Evolutionary conservation across 2,888 invertebrate genomes (phyloP).

Genomic region (Apodemia hepburni): DNA sequence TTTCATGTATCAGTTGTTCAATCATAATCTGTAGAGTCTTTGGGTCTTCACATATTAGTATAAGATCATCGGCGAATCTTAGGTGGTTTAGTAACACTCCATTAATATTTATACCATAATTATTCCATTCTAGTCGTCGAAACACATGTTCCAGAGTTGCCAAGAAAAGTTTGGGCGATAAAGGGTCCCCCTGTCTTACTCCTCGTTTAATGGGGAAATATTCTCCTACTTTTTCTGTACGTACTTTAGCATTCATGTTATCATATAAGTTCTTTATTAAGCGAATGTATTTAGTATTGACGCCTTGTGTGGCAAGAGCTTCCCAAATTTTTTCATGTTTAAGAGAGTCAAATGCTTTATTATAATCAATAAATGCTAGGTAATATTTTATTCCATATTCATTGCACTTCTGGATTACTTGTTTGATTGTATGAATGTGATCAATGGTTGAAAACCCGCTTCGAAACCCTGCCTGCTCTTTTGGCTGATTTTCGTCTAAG

Average conservation of each 20-base stretch:
- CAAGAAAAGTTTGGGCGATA: slow-evolving; percentile 32
- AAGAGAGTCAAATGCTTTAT: slow-evolving; percentile 27
- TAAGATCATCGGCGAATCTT: slow-evolving; percentile 25
- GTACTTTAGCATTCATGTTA: slow-evolving; percentile 18
- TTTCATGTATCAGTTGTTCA: slow-evolving; percentile 19
- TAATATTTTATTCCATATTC: slow-evolving; percentile 19
- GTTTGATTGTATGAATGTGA: slow-evolving; percentile 29
- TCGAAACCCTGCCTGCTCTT: slow-evolving; percentile 14
- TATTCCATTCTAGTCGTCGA: slow-evolving; percentile 24
- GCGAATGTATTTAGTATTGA: slow-evolving; percentile 24
- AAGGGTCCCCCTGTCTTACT: slow-evolving; percentile 19
- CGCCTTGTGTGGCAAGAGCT: slow-evolving; percentile 23
- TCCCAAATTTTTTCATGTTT: slow-evolving; percentile 26
- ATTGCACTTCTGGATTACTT: slow-evolving; percentile 16
- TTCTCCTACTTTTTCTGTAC: slow-evolving; percentile 18
- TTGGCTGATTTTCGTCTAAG: background rate
- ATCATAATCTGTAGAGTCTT: slow-evolving; percentile 22
- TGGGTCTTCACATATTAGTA: slow-evolving; percentile 19
- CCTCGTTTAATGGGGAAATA: background rate
- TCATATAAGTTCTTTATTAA: slow-evolving; percentile 23
- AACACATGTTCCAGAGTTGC: slow-evolving; percentile 26
- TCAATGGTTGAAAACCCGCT: slow-evolving; percentile 24
- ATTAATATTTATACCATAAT: slow-evolving; percentile 23
- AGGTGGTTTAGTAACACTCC: slow-evolving; percentile 23
- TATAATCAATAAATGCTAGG: slow-evolving; percentile 27